Base-by-base conservation (phyloP, 2,888 invertebrate species). In the Cartodere bifasciata region DNA sequence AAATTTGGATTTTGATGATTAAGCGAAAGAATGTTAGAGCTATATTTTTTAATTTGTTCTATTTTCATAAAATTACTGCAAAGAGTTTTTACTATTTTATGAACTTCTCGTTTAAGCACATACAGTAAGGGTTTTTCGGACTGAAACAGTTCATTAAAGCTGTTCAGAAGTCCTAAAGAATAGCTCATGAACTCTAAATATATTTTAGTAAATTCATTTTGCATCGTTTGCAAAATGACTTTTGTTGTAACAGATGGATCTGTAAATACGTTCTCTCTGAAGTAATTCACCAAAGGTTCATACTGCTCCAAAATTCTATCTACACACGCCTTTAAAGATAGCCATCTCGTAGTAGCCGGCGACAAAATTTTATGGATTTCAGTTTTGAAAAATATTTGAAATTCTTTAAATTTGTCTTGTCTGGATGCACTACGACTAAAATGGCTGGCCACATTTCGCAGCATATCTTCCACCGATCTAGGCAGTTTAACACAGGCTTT, bases 401-500 rank as follows among this genome's bases (percentile, higher is more conserved):
- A 46, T 27, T 49, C 44, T 37, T 36, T 32, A 14, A 50, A 40
- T 33, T 41, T 40, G 4, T 39, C 23, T 29, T 32, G 34, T 23
- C 37, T 38, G 14, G 27, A 15, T 14, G 31, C 16, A 22, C 41
- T 44, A 23, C 43, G 31, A 29, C 34, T 37, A 25, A 44, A 45
- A 20, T 44, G 41, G 21, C 38, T 31, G 10, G 40, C 40, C 13
- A 47, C 25, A 37, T 44, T 46, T 31, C 46, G 34, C 13, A 46
- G 34, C 13, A 47, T 20, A 32, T 47, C 43, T 35, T 47, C 45
- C n/a, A 47, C 38, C 7, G 25, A 32, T 26, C 35, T 31, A 4
- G 55, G 55, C 13, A 56, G 37, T 38, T 47, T 47, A 2, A 52
- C 34, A 38, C 53, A 55, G 13, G 55, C 53, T 37, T 53, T 45